Base-by-base conservation (phyloP, 2,888 invertebrate genomes). In the Aspidiotus destructor region DNA sequence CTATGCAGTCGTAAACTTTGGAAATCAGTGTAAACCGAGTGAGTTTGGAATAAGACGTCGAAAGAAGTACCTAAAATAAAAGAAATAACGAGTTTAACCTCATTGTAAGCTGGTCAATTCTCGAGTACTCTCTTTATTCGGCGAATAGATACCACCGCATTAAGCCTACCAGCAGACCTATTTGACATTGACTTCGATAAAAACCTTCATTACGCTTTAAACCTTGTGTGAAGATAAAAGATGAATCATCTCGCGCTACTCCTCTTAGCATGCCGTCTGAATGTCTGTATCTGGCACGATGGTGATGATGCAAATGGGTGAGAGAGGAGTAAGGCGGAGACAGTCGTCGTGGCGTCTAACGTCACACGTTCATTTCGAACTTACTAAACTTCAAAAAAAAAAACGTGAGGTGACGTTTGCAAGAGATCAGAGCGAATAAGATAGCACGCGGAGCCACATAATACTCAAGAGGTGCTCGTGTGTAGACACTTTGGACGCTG, bases 331-430 rank as follows among this genome's bases (percentile, higher is more conserved):
- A 28, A 28, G 28, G 28, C 28, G 28, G 5, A 28, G 28, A 28
- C 28, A 28, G 28, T 28, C 28, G 28, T 28, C 28, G 28, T 28
- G 28, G 28, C 5, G 28, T 28, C n/a, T 48, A 48, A 48, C 48
- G 48, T n/a, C 48, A 48, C 48, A 48, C 48, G 48, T n/a, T 48
- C 48, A n/a, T 13, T n/a, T 48, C 48, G 48, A 48, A 48, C 48
- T 48, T 11, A 1, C 10, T n/a, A 48, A 11, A 48, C n/a, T 48
- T 48, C 6, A 6, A 48, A 48, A 44, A 44, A 13, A 8, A n/a
- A 48, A 48, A 48, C 48, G 48, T 48, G 48, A 48, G 48, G 11
- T 13, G 48, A 48, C 48, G 48, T 48, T 48, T 48, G 48, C n/a
- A 13, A 48, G 28, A 48, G 48, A 48, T 48, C 28, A 6, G n/a